These are phyloP conservation scores for Trematocara marginatum DNA, from an alignment of 2,113 vertebrate genomes.

Conservation along the genomic window DNA sequence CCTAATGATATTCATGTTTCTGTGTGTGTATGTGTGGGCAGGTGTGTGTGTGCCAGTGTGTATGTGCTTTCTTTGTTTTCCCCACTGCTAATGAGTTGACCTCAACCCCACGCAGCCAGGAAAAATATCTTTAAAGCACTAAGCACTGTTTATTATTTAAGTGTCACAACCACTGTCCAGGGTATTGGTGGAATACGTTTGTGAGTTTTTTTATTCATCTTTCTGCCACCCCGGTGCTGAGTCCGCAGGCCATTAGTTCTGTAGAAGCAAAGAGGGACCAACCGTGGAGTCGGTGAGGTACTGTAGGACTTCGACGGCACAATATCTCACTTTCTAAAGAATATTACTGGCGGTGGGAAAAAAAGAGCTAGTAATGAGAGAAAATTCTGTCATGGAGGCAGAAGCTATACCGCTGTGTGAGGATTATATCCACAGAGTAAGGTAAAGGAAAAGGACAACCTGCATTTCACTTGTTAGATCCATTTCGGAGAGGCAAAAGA, in stretches of 20 bases:
- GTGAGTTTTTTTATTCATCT: slow-evolving; percentile 42
- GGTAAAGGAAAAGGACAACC: slow-evolving; percentile 5
- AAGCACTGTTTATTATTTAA: slow-evolving; percentile 68
- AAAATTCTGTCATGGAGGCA: slow-evolving; percentile 3
- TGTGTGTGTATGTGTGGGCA: background rate
- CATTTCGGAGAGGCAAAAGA: slow-evolving; percentile 20
- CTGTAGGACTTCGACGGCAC: slow-evolving; percentile 10
- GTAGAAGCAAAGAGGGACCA: slow-evolving; percentile 24
- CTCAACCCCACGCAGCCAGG: slow-evolving; percentile 29
- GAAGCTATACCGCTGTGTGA: slow-evolving; percentile 7
- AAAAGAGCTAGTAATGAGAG: slow-evolving; percentile 42
- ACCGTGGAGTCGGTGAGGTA: slow-evolving; percentile 16
- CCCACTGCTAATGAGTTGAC: slow-evolving; percentile 55
- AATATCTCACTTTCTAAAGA: slow-evolving; percentile 36
- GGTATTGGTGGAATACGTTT: slow-evolving; percentile 43
- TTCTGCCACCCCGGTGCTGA: slow-evolving; percentile 42
- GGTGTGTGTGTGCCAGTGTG: background rate
- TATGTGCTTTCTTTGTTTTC: slow-evolving; percentile 29
- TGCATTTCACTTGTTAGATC: slow-evolving; percentile 19
- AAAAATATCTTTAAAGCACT: slow-evolving; percentile 46
- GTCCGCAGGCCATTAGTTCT: slow-evolving; percentile 52
- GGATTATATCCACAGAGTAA: slow-evolving; percentile 21
- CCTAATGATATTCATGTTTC: slow-evolving; percentile 11
- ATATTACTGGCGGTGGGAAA: slow-evolving; percentile 9
- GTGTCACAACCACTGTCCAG: slow-evolving; percentile 45